Percentiles rank a stretch among this genome's conserved stretches.
Evolutionary conservation across 1,140 invertebrate genomes (phyloP).

Genomic region (Leptinotarsa texana): DNA sequence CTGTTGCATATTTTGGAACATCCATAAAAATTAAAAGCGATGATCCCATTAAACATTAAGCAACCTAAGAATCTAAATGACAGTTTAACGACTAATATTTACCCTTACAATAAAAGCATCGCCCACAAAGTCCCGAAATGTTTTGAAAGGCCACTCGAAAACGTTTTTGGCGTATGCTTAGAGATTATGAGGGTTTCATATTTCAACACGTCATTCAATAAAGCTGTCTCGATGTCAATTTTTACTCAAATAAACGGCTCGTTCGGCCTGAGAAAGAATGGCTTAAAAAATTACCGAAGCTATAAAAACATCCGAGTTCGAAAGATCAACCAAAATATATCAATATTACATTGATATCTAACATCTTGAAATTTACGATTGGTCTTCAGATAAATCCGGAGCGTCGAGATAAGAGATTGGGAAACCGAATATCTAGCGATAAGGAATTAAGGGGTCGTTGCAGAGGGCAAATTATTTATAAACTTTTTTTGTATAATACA

Average conservation of each 20-base stretch:
- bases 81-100: neutral
- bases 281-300: neutral
- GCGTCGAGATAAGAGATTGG: neutral
- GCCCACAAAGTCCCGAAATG: neutral
- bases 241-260: neutral
- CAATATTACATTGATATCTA: neutral
- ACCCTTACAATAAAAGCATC: conserved; percentile 6
- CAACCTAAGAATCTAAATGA: neutral
- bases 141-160: neutral
- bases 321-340: conserved; percentile 8
- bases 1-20: too few relatives aligned
- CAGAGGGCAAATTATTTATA: neutral
- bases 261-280: neutral
- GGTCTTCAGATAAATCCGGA: neutral
- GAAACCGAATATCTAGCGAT: conserved; percentile 3
- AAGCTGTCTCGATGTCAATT: conserved; percentile 8
- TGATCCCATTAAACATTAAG: too few relatives aligned
- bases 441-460: neutral
- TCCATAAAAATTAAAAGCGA: too few relatives aligned
- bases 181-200: conserved; percentile 2
- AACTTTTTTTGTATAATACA: neutral
- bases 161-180: conserved; percentile 8
- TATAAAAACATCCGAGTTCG: neutral
- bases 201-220: conserved; percentile 3
- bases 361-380: conserved; percentile 6